These are phyloP conservation scores for Drosophila sturtevanti DNA, from an alignment of 1,140 invertebrate genomes.

Conservation along the genomic window DNA sequence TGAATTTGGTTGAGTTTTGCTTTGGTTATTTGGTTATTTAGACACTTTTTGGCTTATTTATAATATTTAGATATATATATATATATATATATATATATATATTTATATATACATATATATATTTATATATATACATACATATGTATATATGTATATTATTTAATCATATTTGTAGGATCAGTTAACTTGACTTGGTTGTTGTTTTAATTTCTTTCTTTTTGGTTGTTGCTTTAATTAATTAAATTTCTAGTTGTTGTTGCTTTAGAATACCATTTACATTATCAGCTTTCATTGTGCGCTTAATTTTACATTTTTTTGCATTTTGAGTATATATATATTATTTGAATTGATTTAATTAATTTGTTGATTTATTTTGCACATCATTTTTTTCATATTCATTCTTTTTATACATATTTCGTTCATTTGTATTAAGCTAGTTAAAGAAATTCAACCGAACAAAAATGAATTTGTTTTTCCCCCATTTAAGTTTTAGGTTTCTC, in stretches of 20 bases:
- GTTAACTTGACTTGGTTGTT: constrained; percentile 42
- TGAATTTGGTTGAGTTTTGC: not conserved
- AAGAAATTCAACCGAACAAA: not conserved
- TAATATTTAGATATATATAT: constrained; percentile 20
- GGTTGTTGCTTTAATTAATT: not conserved
- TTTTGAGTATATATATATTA: no score
- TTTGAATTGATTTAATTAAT: constrained; percentile 53
- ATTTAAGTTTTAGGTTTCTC: constrained; percentile 23
- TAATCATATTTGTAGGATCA: constrained; percentile 18
- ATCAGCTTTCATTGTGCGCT: constrained; percentile 72
- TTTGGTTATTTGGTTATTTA: not conserved
- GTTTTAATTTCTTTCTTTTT: no score
- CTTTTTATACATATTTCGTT: constrained; percentile 16
- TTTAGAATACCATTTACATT: constrained; percentile 54
- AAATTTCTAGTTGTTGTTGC: constrained; percentile 22
- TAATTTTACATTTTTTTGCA: constrained; percentile 32
- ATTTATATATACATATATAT: no score
- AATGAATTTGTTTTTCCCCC: constrained; percentile 25
- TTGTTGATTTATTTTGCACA: constrained; percentile 33
- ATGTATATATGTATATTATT: not conserved
- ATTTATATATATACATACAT: not conserved
- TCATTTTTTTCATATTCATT: constrained; percentile 42
- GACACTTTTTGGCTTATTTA: constrained; percentile 37
- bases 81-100: no score
- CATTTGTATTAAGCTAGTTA: not conserved